These are phyloP conservation scores for Epinephelus malabaricus DNA, from an alignment of 2,797 vertebrate species.

Conservation along the genomic window DNA sequence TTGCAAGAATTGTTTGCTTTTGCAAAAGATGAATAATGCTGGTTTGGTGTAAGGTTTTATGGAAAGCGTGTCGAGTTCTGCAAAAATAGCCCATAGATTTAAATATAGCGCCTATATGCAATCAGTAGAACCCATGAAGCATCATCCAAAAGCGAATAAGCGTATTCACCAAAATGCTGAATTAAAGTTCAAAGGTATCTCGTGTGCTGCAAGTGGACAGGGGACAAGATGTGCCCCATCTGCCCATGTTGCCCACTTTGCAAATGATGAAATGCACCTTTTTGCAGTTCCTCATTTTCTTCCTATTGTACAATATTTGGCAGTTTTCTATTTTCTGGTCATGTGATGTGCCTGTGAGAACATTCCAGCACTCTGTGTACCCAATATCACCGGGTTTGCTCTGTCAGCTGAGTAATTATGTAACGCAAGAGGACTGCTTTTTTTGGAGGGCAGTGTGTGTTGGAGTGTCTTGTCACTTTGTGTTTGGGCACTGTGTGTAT, in stretches of 20 bases:
- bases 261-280: background rate
- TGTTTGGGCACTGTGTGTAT: conserved; percentile 14
- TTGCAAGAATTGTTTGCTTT: no score
- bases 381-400: conserved; percentile 43
- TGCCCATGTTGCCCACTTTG: background rate
- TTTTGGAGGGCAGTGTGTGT: conserved; percentile 21
- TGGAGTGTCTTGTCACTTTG: conserved; percentile 27
- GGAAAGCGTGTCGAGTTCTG: no score
- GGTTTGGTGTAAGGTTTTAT: no score
- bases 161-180: no score
- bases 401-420: conserved; percentile 51
- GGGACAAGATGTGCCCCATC: background rate
- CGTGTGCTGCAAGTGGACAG: background rate
- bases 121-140: no score
- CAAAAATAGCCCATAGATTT: no score
- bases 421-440: conserved; percentile 44
- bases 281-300: conserved; percentile 7
- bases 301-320: conserved; percentile 3
- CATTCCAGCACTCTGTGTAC: conserved; percentile 67
- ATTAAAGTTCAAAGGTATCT: background rate
- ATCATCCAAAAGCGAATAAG: background rate
- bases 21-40: no score
- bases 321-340: conserved; percentile 29
- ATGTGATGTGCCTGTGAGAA: conserved; percentile 54
- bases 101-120: no score